Base-by-base conservation (phyloP, 30 jellyfish, hydroid and myxozoan species). In the Aurelia aurita complex sp. Pacific region DNA sequence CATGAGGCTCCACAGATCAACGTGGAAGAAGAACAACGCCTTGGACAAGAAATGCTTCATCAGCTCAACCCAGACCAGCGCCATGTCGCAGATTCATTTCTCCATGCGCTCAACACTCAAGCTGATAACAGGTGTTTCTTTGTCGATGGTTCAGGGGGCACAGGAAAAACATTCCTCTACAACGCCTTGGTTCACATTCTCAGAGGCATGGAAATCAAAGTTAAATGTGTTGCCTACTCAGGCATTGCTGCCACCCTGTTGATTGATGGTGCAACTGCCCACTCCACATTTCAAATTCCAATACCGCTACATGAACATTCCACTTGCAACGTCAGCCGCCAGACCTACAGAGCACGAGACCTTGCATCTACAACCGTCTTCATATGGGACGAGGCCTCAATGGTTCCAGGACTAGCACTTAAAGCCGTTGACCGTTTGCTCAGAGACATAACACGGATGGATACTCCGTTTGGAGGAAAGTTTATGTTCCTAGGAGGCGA, bases 161-260 rank as follows among this genome's bases (percentile, higher is more conserved):
- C 87, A 43, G 86, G 92, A 12, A 87, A 77, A 72, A 87, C 96
- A 33, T 87, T 65, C 75, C 67, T 88, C 51, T 71, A 67, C 55
- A 35, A 35, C 23, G 38, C 83, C 8, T n/a, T 73, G 18, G 83
- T 42, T 35, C 71, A 73, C 38, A 50, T 17, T n/a, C 87, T 76
- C 7, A 34, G 43, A 42, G 76, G 82, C 7, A 18, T 29, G 59
- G 19, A 66, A 29, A 76, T 60, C 7, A 8, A 38, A 29, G 84
- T 79, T 5, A 38, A 6, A 6, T 79, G 81, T 64, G 81, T 79
- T 0, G 89, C 89, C 5, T 79, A 8, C 67, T 79, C 89, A 2
- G 89, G 89, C 1, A 79, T 79, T 0, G 66, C 89, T 16, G 64
- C 86, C 84, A 60, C 82, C 6, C 50, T 79, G 34, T 85, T 79